phyloP scores from a whole-genome alignment of 1,140 invertebrate genomes.

The Uloborus diversus region DNA sequence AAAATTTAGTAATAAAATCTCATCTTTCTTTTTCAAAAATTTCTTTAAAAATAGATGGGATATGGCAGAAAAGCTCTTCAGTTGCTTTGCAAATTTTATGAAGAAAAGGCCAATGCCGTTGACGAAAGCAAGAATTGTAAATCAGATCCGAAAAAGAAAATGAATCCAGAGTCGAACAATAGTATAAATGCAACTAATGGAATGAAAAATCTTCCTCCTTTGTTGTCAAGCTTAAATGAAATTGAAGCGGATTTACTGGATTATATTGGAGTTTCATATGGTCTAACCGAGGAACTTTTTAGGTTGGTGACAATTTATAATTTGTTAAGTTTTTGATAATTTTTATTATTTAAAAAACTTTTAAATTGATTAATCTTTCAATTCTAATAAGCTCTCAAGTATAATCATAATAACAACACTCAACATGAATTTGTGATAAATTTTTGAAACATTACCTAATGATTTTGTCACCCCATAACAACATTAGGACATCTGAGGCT shows the following conservation, averaged over 20 bases:
- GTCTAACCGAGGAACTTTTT: constrained; percentile 82
- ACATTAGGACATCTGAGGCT: no score
- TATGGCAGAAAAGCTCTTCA: constrained; percentile 89
- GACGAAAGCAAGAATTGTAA: constrained; percentile 64
- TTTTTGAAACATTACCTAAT: no score
- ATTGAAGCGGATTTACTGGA: constrained; percentile 85
- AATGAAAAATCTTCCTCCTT: constrained; percentile 69
- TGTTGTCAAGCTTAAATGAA: constrained; percentile 76
- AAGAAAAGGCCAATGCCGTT: constrained; percentile 69
- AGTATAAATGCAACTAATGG: constrained; percentile 63
- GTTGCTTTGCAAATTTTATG: constrained; percentile 88
- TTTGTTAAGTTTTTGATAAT: no score
- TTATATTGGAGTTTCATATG: constrained; percentile 95
- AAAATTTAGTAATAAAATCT: no score
- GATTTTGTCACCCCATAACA: no score
- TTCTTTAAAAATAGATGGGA: constrained; percentile 77
- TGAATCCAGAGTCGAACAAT: neutral
- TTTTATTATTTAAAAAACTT: neutral
- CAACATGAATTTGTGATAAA: no score
- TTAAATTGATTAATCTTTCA: neutral
- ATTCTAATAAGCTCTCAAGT: no score
- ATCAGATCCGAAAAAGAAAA: neutral
- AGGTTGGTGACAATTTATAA: constrained; percentile 71
- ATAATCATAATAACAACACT: no score
- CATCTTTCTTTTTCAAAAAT: neutral